Evolutionary conservation across 2,797 vertebrate species (phyloP), one percentile per base, ranked within the genome.

Genomic region (Amniataba percoides): DNA sequence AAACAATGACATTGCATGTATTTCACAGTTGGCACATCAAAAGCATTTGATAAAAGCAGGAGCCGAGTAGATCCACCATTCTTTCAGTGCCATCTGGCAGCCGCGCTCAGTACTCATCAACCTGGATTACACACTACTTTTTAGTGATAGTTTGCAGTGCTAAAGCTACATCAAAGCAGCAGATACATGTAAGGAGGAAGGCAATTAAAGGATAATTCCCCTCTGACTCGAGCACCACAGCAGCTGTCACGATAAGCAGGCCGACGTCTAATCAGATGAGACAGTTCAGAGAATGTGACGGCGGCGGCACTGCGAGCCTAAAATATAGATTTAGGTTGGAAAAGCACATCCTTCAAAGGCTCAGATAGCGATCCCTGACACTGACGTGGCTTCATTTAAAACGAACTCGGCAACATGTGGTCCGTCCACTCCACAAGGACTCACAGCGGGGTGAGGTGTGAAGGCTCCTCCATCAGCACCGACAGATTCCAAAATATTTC

Each of bases 161-260:
- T 83, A 81, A 88, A 46, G 73, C 77, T 64, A 88, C 86, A 89
- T 89, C 89, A 90, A 87, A 90, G 89, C 71, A 11, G 39, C 68
- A 73, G 52, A 80, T 68, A 74, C 59, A 61, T 57, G 74, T 68
- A 78, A 71, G 77, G 74, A 88, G 81, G 80, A 65, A 86, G 81
- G 87, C 78, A 90, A 89, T 92, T 87, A 90, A 81, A 78, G 76
- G 51, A 83, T 86, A 84, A 90, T 87, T 91, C 85, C 81, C 82
- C 77, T 64, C 61, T 77, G 87, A 84, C 75, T 83, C 0, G 5
- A 70, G 83, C 53, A 36, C 68, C 46, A 39, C 59, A 53, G 83
- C 77, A 83, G 84, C 87, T 89, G 90, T 84, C 87, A 83, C 3
- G 80, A 83, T 84, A 80, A 88, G 74, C 71, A 53, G 70, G 46